Evolutionary conservation across 2,113 vertebrate species (phyloP), one percentile per base, ranked within the genome.

Genomic region (Todiramphus saurophagus): DNA sequence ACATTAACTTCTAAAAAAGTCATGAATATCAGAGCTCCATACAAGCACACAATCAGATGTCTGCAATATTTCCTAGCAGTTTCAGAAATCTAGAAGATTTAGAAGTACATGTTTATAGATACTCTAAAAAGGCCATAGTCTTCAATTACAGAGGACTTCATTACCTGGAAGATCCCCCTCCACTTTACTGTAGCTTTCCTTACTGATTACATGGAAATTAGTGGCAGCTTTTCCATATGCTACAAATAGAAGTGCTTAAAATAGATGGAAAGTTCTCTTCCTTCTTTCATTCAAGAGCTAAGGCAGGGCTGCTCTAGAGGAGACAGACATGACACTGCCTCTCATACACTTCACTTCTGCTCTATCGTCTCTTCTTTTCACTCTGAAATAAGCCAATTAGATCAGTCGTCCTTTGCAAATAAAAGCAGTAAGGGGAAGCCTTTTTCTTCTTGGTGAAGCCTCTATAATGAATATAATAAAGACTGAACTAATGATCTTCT

Each of bases 181-280:
- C 35, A 50, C 31, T 78, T 72, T 78, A 43, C 21, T 81, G 51
- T 43, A 81, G 46, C 9, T 95, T 75, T 95, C 19, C 79, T 87
- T 75, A 66, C 43, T 93, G 76, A 93, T 89, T 92, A 18, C 48
- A 75, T 19, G 63, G 33, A 83, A 94, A 81, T 81, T 60, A 92
- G 44, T 68, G 39, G 24, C 73, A 83, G 53, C 37, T 92, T 93
- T 81, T 67, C 51, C 48, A 48, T 58, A 37, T 8, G 16, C 73
- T 73, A 50, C 60, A 96, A 91, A 92, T 87, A 96, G 91, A 94
- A 89, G n/a, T 64, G 81, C 80, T 78, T 87, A 87, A 82, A 89
- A 92, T 70, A 89, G 89, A 87, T 81, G 33, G 76, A 91, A 94
- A 94, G 46, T 82, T 95, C 80, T 83, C 39, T 87, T 93, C 82